Conservation (phyloP, 2,888 invertebrate species). For the Eledone cirrhosa region DNA sequence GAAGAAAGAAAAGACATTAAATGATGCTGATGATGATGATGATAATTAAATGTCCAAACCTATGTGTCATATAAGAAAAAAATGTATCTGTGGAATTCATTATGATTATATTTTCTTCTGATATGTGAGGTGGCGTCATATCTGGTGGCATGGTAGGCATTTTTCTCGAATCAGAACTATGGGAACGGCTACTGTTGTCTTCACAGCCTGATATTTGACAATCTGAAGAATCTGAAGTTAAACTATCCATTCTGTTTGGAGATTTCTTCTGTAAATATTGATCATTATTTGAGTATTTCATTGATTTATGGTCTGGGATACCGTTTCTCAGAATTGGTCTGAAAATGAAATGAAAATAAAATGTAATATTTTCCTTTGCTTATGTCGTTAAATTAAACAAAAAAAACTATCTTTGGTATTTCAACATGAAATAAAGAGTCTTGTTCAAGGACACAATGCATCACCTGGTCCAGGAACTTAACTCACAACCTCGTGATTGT, state of each 20-base stretch:
- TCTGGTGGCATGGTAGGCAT: not conserved
- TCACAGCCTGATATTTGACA: conserved; percentile 29
- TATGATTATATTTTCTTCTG: conserved; percentile 35
- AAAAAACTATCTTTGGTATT: no score
- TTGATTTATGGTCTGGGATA: no score
- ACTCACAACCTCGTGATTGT: no score
- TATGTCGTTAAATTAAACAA: no score
- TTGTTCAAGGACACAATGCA: no score
- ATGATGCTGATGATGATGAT: not conserved
- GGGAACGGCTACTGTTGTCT: not conserved
- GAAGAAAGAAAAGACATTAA: not conserved
- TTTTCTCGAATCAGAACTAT: conserved; percentile 10
- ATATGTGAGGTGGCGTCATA: not conserved
- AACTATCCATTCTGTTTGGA: conserved; percentile 9
- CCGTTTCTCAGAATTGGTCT: no score
- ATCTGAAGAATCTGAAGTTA: conserved; percentile 26
- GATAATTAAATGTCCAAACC: conserved; percentile 36
- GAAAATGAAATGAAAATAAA: no score
- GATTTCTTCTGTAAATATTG: conserved; percentile 5
- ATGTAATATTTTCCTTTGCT: no score
- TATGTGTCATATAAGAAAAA: conserved; percentile 50
- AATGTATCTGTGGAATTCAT: conserved; percentile 42
- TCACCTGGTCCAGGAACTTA: no score
- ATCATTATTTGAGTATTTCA: not conserved
- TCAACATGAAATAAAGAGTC: no score